Evolutionary conservation across 37 sponge, comb jelly and placozoan genomes (phyloP).

Genomic region (Eunapius fragilis): DNA sequence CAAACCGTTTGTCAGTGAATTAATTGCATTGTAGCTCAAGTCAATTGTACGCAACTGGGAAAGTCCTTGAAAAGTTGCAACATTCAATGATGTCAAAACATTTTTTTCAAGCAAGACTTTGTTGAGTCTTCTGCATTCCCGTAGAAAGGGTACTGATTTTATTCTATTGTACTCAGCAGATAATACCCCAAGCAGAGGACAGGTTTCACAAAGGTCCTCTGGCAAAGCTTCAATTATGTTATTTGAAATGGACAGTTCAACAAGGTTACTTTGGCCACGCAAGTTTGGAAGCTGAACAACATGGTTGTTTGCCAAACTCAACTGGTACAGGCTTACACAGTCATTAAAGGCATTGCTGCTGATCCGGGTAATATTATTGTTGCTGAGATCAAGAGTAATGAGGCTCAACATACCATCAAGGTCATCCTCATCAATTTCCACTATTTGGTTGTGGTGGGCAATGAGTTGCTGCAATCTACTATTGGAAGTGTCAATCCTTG

Average conservation of each 20-base stretch:
- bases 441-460: slow-evolving; percentile 3
- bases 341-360: slow-evolving; percentile 25
- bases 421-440: background rate
- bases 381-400: background rate
- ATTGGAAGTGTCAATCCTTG: background rate
- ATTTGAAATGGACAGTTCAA: slow-evolving; percentile 2
- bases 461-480: background rate
- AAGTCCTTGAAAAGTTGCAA: background rate
- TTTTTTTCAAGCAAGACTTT: slow-evolving; percentile 1
- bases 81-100: background rate
- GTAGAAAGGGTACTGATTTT: slow-evolving; percentile 1
- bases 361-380: slow-evolving; percentile 20
- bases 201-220: slow-evolving; percentile 24
- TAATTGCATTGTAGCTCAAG: slow-evolving; percentile 25
- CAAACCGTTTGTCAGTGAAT: background rate
- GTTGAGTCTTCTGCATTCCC: background rate
- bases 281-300: slow-evolving; percentile 33
- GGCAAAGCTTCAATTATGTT: slow-evolving; percentile 24
- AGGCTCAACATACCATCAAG: slow-evolving; percentile 1
- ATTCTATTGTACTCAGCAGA: slow-evolving; percentile 19
- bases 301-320: slow-evolving; percentile 16
- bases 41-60: background rate
- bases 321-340: background rate
- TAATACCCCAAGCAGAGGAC: background rate
- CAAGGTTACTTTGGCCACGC: slow-evolving; percentile 8